Base-by-base conservation (phyloP, 2,888 invertebrate genomes). In the Pollenia labialis region DNA sequence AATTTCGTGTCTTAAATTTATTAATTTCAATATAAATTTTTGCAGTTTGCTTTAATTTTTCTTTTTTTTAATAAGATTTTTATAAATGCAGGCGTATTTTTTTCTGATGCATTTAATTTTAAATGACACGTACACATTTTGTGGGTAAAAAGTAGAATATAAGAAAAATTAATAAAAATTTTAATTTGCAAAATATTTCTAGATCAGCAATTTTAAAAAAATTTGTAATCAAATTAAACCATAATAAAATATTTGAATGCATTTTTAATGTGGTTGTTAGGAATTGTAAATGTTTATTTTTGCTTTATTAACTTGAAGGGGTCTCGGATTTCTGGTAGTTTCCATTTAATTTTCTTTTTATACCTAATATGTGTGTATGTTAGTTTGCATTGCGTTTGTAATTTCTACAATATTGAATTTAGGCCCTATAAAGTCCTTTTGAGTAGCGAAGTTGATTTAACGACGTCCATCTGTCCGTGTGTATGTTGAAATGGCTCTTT, bases 21-120 rank as follows among this genome's bases (percentile, higher is more conserved):
- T 58, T 79, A 72, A 81, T 64, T 64, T 56, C 32, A 1, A n/a
- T 52, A 52, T 42, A 74, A 32, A n/a, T 10, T 69, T 62, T 32
- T 54, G 23, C 3, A 12, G 7, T 42, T 56, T 12, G 16, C 10
- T 46, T 18, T 71, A 16, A 50, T 50, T 60, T 60, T 62, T 69
- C 56, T 58, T 68, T 4, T 62, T 72, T 18, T 32, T 32, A 75
- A 75, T 74, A 46, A 74, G 52, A 75, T 50, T 60, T 58, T 80
- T 56, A 62, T 50, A 62, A 71, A 74, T 79, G 66, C 69, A 69
- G 79, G 79, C 77, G 68, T 54, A 72, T 32, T 32, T 4, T 23
- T 87, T 71, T 56, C 56, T 71, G 54, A 56, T 83, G 81, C 46
- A 69, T 77, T 84, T 77, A 74, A 87, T 74, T 81, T 84, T 69